These are phyloP conservation scores for Hypanus sabinus DNA, from an alignment of 2,113 vertebrate genomes.

Conservation along the genomic window DNA sequence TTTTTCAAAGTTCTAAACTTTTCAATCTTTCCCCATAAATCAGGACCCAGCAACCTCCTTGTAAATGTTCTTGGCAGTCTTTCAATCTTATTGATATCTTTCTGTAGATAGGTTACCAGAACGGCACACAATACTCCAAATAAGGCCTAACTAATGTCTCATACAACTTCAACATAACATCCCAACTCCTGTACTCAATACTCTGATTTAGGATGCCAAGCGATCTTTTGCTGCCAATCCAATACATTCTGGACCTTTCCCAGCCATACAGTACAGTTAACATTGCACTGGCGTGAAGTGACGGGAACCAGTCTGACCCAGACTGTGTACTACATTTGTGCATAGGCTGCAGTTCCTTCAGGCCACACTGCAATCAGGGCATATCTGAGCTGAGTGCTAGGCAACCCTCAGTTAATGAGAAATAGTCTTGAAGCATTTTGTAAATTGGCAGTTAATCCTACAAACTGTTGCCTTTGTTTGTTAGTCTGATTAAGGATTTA, in stretches of 20 bases:
- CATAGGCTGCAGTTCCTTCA: not conserved
- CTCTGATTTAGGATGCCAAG: not conserved
- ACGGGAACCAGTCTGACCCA: not conserved
- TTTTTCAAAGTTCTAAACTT: too few relatives aligned
- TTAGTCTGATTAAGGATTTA: constrained; percentile 24
- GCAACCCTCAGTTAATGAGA: not conserved
- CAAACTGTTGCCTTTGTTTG: not conserved
- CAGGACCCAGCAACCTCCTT: too few relatives aligned
- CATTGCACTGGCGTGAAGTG: not conserved
- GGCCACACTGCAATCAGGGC: not conserved
- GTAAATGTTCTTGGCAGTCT: too few relatives aligned
- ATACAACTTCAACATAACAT: too few relatives aligned
- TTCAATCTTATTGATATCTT: too few relatives aligned
- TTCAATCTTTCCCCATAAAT: too few relatives aligned
- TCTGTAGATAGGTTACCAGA: too few relatives aligned
- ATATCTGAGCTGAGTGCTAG: not conserved
- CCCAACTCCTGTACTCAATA: too few relatives aligned
- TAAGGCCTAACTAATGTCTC: too few relatives aligned
- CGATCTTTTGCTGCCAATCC: not conserved
- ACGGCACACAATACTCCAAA: too few relatives aligned
- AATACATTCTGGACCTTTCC: not conserved
- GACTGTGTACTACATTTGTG: not conserved
- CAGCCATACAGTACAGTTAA: not conserved
- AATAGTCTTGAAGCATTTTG: not conserved
- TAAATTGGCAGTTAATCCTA: not conserved